phyloP scores from a whole-genome alignment of 2,113 vertebrate species.

The Rhynchopsitta pachyrhyncha region DNA sequence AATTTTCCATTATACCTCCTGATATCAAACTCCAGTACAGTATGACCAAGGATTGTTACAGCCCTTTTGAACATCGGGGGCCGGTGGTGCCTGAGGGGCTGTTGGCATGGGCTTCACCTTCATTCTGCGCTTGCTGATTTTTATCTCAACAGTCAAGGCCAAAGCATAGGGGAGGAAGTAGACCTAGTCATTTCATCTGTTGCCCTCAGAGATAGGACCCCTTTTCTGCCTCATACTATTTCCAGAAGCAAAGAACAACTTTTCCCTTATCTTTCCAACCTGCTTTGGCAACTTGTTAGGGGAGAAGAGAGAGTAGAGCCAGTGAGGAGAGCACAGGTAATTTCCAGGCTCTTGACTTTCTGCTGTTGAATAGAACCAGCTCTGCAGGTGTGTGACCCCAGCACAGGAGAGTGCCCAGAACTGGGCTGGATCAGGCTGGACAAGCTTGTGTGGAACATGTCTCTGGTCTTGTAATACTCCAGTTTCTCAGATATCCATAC shows the following conservation, averaged over 20 bases:
- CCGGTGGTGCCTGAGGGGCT: not conserved
- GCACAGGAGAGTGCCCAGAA: not conserved
- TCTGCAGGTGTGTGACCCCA: not conserved
- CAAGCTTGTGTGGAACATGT: not conserved
- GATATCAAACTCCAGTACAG: not conserved
- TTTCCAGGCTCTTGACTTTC: not conserved
- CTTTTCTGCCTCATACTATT: not conserved
- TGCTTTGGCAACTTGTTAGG: not conserved
- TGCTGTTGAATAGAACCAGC: not conserved
- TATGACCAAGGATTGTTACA: not conserved
- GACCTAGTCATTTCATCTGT: not conserved
- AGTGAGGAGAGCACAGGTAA: not conserved
- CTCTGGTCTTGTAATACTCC: not conserved
- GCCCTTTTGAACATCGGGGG: not conserved
- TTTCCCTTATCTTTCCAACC: not conserved
- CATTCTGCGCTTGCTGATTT: not conserved
- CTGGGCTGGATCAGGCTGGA: not conserved
- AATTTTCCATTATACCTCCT: not conserved
- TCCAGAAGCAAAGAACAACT: not conserved
- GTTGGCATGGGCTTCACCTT: not conserved
- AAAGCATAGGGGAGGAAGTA: not conserved
- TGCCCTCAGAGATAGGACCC: not conserved
- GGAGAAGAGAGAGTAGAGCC: not conserved
- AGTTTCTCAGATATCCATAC: not conserved
- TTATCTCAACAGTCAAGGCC: not conserved